Conservation (phyloP, 2,888 invertebrate species). For the Strigamia crassipes region DNA sequence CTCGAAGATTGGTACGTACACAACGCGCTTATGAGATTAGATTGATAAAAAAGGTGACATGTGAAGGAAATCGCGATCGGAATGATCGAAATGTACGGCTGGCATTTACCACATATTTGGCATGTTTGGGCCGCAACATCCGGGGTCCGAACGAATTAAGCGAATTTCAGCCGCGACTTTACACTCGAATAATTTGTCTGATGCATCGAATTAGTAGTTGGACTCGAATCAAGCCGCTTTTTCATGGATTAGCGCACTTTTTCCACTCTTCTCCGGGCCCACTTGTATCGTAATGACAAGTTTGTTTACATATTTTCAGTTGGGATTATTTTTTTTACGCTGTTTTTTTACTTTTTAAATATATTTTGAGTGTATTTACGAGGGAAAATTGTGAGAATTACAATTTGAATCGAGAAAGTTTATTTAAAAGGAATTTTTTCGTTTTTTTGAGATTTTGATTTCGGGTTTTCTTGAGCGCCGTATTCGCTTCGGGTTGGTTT, state of each 20-base stretch:
- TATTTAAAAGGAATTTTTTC: neutral
- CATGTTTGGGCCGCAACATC: conserved; percentile 58
- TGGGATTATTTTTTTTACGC: neutral
- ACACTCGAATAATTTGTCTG: too few relatives aligned
- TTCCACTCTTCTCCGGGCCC: too few relatives aligned
- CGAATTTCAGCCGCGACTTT: too few relatives aligned
- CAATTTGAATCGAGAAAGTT: neutral
- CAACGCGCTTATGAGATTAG: conserved; percentile 30
- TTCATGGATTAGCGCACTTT: too few relatives aligned
- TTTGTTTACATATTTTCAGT: too few relatives aligned
- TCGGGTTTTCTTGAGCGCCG: neutral
- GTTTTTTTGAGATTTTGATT: neutral
- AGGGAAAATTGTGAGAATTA: too few relatives aligned
- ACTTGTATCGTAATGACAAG: too few relatives aligned
- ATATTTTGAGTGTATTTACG: too few relatives aligned
- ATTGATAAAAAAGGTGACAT: conserved; percentile 49
- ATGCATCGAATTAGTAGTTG: too few relatives aligned
- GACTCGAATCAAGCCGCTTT: too few relatives aligned
- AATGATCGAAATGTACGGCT: conserved; percentile 53
- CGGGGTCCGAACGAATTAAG: conserved; percentile 51
- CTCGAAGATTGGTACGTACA: conserved; percentile 68
- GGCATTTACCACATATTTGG: conserved; percentile 60
- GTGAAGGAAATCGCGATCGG: conserved; percentile 51
- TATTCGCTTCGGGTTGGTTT: neutral
- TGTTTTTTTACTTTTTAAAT: neutral